A percentile compares a stretch with the other conserved stretches of the same genome.
These are phyloP conservation scores for Onychomys torridus DNA, from an alignment of 2,797 vertebrate species.

Conservation along the genomic window DNA sequence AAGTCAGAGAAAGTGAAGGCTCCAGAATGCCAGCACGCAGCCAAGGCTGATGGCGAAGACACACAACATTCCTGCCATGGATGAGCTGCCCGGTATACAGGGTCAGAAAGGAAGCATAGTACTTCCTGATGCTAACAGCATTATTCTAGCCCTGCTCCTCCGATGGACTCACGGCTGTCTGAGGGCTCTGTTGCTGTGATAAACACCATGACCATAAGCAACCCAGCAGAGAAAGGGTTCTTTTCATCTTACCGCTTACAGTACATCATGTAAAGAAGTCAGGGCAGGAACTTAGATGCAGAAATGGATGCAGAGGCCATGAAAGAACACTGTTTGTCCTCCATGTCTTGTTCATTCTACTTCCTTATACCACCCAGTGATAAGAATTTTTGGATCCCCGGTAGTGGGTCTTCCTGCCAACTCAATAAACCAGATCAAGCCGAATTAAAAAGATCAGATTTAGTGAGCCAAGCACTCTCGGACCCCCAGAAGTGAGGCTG, in stretches of 20 bases:
- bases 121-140: not conserved
- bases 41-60: not conserved
- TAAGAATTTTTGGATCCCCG: too few species aligned
- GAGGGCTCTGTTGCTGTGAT: not conserved
- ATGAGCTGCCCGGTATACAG: not conserved
- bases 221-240: not conserved
- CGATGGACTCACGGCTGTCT: conserved; percentile 34
- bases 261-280: not conserved
- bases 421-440: too few species aligned
- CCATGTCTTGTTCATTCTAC: too few species aligned
- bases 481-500: too few species aligned
- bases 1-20: not conserved
- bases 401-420: too few species aligned
- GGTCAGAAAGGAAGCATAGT: not conserved
- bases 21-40: not conserved
- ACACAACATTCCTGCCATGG: not conserved
- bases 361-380: not conserved
- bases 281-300: not conserved
- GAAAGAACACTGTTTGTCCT: not conserved
- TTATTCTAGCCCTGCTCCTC: not conserved
- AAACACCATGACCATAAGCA: not conserved
- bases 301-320: not conserved
- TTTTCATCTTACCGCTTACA: not conserved
- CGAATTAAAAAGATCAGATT: too few species aligned
- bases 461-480: too few species aligned